These are phyloP conservation scores for Plecotus auritus DNA, from an alignment of 2,113 vertebrate genomes.

Conservation along the genomic window DNA sequence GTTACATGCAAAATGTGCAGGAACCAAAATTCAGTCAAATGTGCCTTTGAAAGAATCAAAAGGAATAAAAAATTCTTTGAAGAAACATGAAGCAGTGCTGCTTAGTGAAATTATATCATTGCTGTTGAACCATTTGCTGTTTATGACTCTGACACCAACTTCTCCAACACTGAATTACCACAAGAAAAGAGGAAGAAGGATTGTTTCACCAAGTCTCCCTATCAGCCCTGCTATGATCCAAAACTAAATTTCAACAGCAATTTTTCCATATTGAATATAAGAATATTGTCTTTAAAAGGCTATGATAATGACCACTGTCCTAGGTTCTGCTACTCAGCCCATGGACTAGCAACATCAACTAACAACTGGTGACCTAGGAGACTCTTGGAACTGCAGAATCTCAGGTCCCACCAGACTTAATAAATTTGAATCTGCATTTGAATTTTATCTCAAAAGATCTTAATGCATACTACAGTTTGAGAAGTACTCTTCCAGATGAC, in stretches of 20 bases:
- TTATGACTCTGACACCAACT: conserved; percentile 18
- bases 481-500: neutral
- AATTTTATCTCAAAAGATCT: neutral
- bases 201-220: neutral
- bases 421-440: neutral
- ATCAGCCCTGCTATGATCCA: neutral
- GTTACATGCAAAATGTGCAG: neutral
- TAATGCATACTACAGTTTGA: neutral
- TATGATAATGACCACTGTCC: neutral
- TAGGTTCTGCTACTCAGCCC: neutral
- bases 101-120: conserved; percentile 18
- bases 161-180: neutral
- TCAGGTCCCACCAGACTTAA: neutral
- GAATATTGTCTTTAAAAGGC: neutral
- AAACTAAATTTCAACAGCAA: conserved; percentile 10
- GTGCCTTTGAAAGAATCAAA: conserved; percentile 25
- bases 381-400: neutral
- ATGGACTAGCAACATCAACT: neutral
- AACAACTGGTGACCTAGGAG: neutral
- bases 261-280: neutral
- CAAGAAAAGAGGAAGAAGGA: neutral
- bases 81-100: neutral
- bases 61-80: neutral
- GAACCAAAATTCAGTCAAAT: conserved; percentile 39
- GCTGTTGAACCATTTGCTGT: neutral